Base-by-base conservation (phyloP, 2,888 invertebrate species). In the Anorthoa munda region DNA sequence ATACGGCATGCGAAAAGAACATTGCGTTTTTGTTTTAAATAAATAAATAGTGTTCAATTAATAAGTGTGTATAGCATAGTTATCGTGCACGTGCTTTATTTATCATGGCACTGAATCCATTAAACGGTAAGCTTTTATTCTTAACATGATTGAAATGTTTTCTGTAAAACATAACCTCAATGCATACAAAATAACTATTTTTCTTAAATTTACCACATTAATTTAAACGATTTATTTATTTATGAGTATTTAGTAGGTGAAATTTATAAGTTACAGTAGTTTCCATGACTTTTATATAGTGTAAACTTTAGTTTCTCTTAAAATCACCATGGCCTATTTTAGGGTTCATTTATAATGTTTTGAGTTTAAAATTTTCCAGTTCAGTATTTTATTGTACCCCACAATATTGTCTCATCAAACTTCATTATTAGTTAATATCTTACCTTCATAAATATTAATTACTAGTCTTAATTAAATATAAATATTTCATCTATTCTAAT, bases 31-130 rank as follows among this genome's bases (percentile, higher is more conserved):
- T 31, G 18, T 26, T 67, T 51, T 48, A 58, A 13, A 39, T 18
- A 31, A 7, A 48, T 48, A 58, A 13, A 39, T 15, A 39, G 7
- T 53, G 23, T 48, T 58, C 0, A 63, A 0, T 39, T 2, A 1
- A 61, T 23, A 61, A 69, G 18, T 39, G 17, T 45, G 18, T 18
- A 66, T 68, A 2, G 31, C 23, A 55, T 23, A 58, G 21, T 67
- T 55, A 51, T 39, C 56, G 23, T 53, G 17, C 9, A 31, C 56
- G 23, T 53, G 17, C 9, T 0, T 39, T 26, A 3, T 45, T 23
- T 87, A 81, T 51, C 5, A 95, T 95, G 95, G 91, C 94, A 18
- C 85, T 93, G 39, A 95, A 94, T 82, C 95, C 95, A 31, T 78
- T 96, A 53, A 94, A 93, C 71, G 95, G 95, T 95, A 90, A 89